phyloP scores from a whole-genome alignment of 1,140 invertebrate species.

The Tetramorium alpestre region DNA sequence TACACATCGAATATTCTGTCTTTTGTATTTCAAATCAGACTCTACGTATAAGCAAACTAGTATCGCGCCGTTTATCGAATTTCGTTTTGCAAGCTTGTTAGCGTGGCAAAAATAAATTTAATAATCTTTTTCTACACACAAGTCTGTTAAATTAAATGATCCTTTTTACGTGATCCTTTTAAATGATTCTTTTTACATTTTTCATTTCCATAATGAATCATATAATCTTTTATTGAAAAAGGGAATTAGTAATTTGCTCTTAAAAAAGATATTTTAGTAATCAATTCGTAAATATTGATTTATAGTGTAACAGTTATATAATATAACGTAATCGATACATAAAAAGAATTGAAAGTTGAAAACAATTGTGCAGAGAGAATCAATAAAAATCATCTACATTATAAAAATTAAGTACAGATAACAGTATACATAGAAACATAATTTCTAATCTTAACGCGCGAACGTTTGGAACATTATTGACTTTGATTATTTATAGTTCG shows the following conservation, averaged over 20 bases:
- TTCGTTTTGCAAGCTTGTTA: neutral
- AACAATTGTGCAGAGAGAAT: neutral
- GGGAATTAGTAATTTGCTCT: neutral
- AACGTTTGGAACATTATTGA: neutral
- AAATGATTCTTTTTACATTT: neutral
- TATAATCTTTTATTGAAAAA: neutral
- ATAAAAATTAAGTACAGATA: neutral
- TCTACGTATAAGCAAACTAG: neutral
- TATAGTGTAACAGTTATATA: neutral
- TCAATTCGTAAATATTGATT: neutral
- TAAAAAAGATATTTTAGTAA: neutral
- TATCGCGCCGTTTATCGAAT: neutral
- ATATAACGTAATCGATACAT: too few species aligned
- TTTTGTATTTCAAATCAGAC: neutral
- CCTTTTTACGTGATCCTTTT: neutral
- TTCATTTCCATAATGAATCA: neutral
- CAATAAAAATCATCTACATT: neutral
- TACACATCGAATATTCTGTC: neutral
- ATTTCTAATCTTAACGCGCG: neutral
- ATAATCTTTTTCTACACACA: neutral
- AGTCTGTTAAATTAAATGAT: neutral
- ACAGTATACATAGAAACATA: neutral
- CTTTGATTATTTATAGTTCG: neutral
- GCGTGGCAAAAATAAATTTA: neutral
- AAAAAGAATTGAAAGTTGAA: neutral